Conservation (phyloP, 2,797 vertebrate species). For the Mormyrops attenuatus region DNA sequence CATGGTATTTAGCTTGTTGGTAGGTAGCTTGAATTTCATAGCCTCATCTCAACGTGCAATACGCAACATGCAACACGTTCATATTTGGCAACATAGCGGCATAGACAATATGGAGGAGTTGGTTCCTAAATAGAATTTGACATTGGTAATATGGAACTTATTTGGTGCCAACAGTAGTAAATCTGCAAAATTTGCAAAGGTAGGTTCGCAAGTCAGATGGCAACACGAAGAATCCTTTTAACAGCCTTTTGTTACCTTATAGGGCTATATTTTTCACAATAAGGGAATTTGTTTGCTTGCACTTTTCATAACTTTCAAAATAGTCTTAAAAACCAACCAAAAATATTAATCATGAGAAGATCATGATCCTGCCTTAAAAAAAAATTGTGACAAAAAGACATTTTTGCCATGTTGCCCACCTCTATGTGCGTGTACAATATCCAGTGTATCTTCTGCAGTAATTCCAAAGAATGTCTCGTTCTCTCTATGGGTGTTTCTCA, state of each 20-base stretch:
- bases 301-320: not conserved
- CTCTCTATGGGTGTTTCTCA: not conserved
- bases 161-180: not conserved
- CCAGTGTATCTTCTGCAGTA: not conserved
- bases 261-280: not conserved
- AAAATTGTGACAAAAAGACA: not conserved
- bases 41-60: not conserved
- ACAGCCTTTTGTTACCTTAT: not conserved
- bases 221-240: not conserved
- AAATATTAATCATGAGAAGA: not conserved
- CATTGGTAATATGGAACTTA: not conserved
- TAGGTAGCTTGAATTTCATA: not conserved
- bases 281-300: not conserved
- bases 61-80: not conserved
- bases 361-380: not conserved
- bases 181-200: not conserved
- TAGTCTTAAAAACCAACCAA: not conserved
- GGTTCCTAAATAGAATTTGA: not conserved
- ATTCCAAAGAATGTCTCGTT: not conserved
- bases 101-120: not conserved
- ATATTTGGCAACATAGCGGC: not conserved
- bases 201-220: not conserved
- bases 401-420: not conserved
- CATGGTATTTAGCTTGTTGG: no score
- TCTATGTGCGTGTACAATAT: not conserved